Base-by-base conservation (phyloP, 2,888 invertebrate species). In the Drosophila testacea region DNA sequence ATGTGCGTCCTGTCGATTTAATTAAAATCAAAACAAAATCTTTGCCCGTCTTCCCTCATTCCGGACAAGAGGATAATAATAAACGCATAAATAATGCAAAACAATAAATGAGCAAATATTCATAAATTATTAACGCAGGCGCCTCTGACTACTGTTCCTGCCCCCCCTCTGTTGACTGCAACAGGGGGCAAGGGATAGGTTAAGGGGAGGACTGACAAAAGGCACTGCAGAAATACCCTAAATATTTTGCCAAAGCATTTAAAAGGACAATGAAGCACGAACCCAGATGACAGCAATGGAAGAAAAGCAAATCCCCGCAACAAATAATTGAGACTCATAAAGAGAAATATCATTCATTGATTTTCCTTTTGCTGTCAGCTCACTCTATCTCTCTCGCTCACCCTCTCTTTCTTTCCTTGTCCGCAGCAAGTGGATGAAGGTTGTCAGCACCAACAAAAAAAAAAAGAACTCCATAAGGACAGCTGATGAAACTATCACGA, bases 281-380 rank as follows among this genome's bases (percentile, higher is more conserved):
- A 83, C 74, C 30, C 39, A 59, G 72, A 73, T 77, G 81, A 83
- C 77, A 61, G 74, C 50, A 82, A 62, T 46, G 60, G 61, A 64
- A 68, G 77, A 75, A 85, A 72, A 89, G 69, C 77, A 89, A 89
- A 89, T 90, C 89, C 89, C 90, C 90, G 88, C 90, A 90, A 78
- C 89, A 89, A 89, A 90, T 89, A 89, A 89, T 89, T 89, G 88
- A 87, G 90, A 69, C 85, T 70, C 83, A 81, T 90, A 89, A 84
- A 83, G 82, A 87, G 82, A 87, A 81, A 83, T 85, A 84, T 89
- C 83, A 82, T 88, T 90, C 90, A 89, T 89, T 89, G 91, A 89
- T 90, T 89, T 89, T 84, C 69, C 46, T 27, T 22, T 34, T 41
- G 10, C 51, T 22, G 32, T 6, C 32, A 32, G 32, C 9, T 32